Evolutionary conservation across 2,888 invertebrate genomes (phyloP), one percentile per base, ranked within the genome.

Genomic region (Drosophila paranaensis): DNA sequence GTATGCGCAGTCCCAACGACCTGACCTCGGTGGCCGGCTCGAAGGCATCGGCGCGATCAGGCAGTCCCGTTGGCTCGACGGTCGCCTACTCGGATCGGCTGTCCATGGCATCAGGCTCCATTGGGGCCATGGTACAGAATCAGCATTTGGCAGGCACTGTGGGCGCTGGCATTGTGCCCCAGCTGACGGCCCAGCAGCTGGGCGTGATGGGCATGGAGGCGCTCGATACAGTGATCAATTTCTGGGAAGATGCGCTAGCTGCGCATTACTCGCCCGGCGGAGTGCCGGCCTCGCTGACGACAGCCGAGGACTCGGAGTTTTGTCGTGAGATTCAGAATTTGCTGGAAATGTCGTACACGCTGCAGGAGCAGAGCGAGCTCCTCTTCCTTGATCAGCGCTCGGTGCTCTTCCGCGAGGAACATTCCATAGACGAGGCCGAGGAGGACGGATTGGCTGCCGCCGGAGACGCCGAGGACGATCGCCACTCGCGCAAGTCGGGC

Each of bases 161-260:
- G 9, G 37, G 27, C 27, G 65, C 53, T 33, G 45, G 43, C 27
- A 53, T 67, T 9, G 77, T 85, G 30, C 94, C 95, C 2, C 95
- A 95, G 71, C 94, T 97, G 40, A 96, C 97, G 4, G 97, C 97
- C 1, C 97, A 97, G 90, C 97, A 98, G 87, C 94, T 98, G 37
- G 98, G 98, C 68, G 96, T 97, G 35, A 96, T 98, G 95, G 98
- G 98, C 42, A 96, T 98, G 96, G 98, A 98, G 93, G 97, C 98
- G 0, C 93, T 98, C 81, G 98, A 98, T 90, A 96, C 96, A 20
- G 97, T 97, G 73, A 96, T 98, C 79, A 97, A 96, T 91, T 97
- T 96, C 92, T 98, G 98, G 98, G 98, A 99, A 93, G 98, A 98
- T 93, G 98, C 98, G 13, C 93, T 98, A 78, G 95, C 96, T 0